phyloP scores from a whole-genome alignment of 2,888 invertebrate species.

The Sclerodermus sp. region DNA sequence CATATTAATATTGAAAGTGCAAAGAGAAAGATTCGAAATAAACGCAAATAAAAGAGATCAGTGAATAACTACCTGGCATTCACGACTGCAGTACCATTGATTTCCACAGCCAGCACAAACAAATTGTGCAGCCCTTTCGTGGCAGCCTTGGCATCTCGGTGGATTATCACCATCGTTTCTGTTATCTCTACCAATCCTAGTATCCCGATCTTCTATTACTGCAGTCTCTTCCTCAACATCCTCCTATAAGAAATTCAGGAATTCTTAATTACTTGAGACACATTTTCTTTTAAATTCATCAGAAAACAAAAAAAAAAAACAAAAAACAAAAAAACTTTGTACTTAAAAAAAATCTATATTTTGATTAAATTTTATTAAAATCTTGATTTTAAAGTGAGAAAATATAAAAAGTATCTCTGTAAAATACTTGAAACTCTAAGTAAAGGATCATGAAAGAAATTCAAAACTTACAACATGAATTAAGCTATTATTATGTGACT shows the following conservation, averaged over 20 bases:
- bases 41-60: background rate
- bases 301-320: no score
- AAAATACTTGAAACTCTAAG: background rate
- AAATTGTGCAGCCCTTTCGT: slow-evolving; percentile 78
- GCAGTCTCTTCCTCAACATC: slow-evolving; percentile 61
- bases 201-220: slow-evolving; percentile 59
- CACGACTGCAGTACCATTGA: slow-evolving; percentile 93
- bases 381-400: no score
- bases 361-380: no score
- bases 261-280: no score
- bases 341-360: slow-evolving; percentile 2
- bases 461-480: slow-evolving; percentile 47
- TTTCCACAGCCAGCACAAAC: slow-evolving; percentile 89
- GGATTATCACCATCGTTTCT: slow-evolving; percentile 59
- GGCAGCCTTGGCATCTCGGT: slow-evolving; percentile 85
- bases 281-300: no score
- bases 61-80: slow-evolving; percentile 77
- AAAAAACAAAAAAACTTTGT: slow-evolving; percentile 5
- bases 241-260: slow-evolving; percentile 49
- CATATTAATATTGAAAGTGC: background rate
- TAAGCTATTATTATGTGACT: slow-evolving; percentile 47
- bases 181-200: slow-evolving; percentile 46
- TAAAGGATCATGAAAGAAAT: background rate
- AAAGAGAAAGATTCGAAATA: background rate
- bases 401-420: no score